A percentile compares a stretch with the other conserved stretches of the same genome.
Evolutionary conservation across 2,113 vertebrate genomes (phyloP).

Genomic region (Gymnarchus niloticus): DNA sequence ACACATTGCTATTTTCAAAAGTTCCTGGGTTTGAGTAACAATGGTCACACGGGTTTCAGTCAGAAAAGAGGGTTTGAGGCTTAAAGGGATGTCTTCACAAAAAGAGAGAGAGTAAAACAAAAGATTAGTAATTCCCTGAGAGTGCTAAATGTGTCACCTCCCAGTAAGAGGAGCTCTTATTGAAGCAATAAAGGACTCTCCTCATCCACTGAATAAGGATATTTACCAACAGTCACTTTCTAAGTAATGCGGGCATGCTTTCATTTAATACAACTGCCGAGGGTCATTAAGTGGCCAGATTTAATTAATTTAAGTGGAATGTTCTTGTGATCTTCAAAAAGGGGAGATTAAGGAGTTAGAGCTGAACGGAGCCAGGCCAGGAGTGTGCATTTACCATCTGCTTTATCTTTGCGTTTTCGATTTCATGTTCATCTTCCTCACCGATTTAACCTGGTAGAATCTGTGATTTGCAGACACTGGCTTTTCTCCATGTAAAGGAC

Average conservation of each 20-base stretch:
- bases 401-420: background rate
- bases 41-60: background rate
- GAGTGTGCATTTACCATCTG: background rate
- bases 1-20: background rate
- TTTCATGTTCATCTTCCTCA: background rate
- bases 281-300: conserved; percentile 23
- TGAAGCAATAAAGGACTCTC: conserved; percentile 1
- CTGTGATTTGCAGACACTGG: background rate
- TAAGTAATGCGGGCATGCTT: conserved; percentile 17
- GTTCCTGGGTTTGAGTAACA: background rate
- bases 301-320: conserved; percentile 28
- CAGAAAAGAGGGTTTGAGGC: background rate
- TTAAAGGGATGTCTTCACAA: too few relatives aligned
- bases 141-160: background rate
- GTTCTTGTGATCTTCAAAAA: conserved; percentile 26
- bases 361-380: background rate
- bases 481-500: background rate
- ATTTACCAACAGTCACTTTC: conserved; percentile 22
- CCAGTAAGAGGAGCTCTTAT: background rate
- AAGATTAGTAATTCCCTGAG: background rate
- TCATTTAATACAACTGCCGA: conserved; percentile 23
- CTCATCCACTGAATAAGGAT: conserved; percentile 24
- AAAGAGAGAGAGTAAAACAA: background rate
- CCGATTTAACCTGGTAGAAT: background rate
- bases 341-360: background rate